A percentile compares a stretch with the other conserved stretches of the same genome.
Evolutionary conservation across 2,888 invertebrate species (phyloP).

Genomic region (Lumbricus terrestris): DNA sequence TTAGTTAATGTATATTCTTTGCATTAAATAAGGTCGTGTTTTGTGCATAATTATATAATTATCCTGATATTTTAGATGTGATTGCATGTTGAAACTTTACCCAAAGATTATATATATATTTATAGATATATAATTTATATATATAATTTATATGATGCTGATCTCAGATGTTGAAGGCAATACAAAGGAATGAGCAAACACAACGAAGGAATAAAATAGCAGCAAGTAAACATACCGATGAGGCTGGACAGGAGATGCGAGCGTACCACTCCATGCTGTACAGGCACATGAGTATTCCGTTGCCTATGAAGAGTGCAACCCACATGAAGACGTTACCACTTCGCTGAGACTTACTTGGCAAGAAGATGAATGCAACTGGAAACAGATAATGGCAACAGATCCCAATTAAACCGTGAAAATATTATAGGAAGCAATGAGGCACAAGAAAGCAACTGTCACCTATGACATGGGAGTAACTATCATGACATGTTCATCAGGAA

Average conservation of each 20-base stretch:
- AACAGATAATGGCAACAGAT: constrained; percentile 23
- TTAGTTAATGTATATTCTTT: no score
- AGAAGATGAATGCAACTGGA: constrained; percentile 61
- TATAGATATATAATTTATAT: no score
- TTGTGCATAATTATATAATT: background rate
- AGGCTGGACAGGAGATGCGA: constrained; percentile 70
- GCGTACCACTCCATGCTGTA: constrained; percentile 87
- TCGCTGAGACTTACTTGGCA: constrained; percentile 60
- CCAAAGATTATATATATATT: no score
- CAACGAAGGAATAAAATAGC: background rate
- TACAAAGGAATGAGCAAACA: background rate
- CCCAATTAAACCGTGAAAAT: background rate
- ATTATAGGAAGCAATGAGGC: background rate
- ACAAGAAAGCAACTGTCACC: background rate
- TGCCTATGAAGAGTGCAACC: constrained; percentile 76
- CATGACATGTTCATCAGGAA: background rate
- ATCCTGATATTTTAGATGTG: background rate
- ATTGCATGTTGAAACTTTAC: background rate
- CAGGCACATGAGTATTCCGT: constrained; percentile 72
- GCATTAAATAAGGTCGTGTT: background rate
- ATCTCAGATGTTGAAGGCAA: background rate
- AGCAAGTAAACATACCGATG: constrained; percentile 20
- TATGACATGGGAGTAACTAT: background rate
- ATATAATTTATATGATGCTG: background rate
- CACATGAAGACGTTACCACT: constrained; percentile 77